phyloP scores from a whole-genome alignment of 2,888 invertebrate species.

The Eristalis arbustorum region DNA sequence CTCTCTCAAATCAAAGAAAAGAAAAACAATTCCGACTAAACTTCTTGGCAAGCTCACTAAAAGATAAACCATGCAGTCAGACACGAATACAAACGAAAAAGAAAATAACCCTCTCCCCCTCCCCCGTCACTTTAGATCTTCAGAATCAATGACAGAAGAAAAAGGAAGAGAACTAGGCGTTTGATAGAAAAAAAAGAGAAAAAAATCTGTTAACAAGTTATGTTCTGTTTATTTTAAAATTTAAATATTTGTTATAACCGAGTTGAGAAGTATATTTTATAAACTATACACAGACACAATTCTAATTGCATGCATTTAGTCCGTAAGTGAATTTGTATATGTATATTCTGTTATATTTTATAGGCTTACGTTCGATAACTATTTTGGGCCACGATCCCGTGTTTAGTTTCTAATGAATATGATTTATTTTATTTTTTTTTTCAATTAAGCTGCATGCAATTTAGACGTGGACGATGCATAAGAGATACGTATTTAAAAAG shows the following conservation, averaged over 20 bases:
- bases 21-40: neutral
- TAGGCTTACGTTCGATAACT: neutral
- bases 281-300: neutral
- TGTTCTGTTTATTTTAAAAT: conserved; percentile 3
- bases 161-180: neutral
- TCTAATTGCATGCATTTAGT: conserved; percentile 63
- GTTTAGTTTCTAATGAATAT: neutral
- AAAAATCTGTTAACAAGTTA: neutral
- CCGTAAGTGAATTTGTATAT: neutral
- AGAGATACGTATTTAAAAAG: neutral
- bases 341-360: conserved; percentile 27
- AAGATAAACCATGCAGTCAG: neutral
- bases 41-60: neutral
- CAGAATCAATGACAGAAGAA: neutral
- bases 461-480: neutral
- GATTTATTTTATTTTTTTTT: conserved; percentile 10
- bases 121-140: neutral
- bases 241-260: conserved; percentile 9
- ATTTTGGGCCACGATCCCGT: neutral
- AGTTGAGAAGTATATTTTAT: conserved; percentile 7
- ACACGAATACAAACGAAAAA: neutral
- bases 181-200: neutral
- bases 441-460: conserved; percentile 52
- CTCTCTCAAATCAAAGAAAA: neutral
- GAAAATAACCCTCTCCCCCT: neutral